A percentile compares a stretch with the other conserved stretches of the same genome.
phyloP scores from a whole-genome alignment of 1,140 invertebrate genomes.

The Hyles euphorbiae region DNA sequence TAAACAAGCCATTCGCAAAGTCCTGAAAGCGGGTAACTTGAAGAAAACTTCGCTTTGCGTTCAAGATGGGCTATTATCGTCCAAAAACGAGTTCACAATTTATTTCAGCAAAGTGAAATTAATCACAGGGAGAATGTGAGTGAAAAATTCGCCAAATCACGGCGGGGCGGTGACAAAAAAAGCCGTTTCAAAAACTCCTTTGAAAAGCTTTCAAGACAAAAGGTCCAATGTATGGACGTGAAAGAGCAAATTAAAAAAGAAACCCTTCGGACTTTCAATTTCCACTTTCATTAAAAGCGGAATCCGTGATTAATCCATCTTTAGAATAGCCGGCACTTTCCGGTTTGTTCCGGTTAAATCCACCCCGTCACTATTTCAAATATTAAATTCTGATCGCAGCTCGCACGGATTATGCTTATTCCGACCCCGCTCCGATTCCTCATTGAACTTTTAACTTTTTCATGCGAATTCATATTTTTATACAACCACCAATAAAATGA shows the following conservation, averaged over 20 bases:
- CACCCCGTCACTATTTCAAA: too few species aligned
- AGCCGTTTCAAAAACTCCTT: background rate
- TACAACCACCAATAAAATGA: too few species aligned
- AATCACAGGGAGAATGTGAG: conserved; percentile 1
- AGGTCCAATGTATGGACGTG: conserved; percentile 17
- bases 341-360: conserved; percentile 16
- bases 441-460: too few species aligned
- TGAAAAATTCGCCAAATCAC: conserved; percentile 12
- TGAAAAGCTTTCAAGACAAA: conserved; percentile 16
- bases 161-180: conserved; percentile 2
- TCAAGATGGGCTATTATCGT: too few species aligned
- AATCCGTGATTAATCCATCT: conserved; percentile 28
- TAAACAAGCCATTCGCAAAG: too few species aligned
- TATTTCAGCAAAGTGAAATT: background rate
- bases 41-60: too few species aligned
- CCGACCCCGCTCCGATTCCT: too few species aligned
- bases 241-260: conserved; percentile 29
- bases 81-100: background rate
- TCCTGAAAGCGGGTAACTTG: too few species aligned
- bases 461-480: too few species aligned
- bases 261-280: conserved; percentile 16
- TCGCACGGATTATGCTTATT: too few species aligned
- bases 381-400: too few species aligned
- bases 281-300: conserved; percentile 19
- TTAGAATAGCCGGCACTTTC: conserved; percentile 13